Evolutionary conservation across 2,888 invertebrate genomes (phyloP), one percentile per base, ranked within the genome.

Genomic region (Mesorhabditis sp.): DNA sequence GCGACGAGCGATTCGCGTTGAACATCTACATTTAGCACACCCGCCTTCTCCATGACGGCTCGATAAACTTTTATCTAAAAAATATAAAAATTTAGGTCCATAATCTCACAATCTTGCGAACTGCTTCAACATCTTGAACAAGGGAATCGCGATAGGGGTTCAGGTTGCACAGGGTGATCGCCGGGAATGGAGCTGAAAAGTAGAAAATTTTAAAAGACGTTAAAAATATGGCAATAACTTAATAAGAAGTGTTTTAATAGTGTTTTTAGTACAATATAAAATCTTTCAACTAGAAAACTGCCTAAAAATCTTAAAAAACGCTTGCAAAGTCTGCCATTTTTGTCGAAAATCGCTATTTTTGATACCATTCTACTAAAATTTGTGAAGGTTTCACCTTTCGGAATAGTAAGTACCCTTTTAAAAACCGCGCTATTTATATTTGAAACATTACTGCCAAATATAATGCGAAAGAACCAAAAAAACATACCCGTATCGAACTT

Each of bases 91-190:
- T 5, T 5, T 45, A 7, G 10, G 4, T 50, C 3, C n/a, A 66
- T 64, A 69, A 66, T 70, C 80, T 66, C 41, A 83, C 83, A 71
- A 82, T 84, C 73, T 81, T 75, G 64, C 74, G 75, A n/a, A 83
- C 78, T 62, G 79, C 72, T 5, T 81, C 80, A 65, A 83, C 80
- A 6, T 77, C 77, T 13, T 74, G 67, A 5, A 82, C 80, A 2
- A 79, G 45, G 69, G 81, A 81, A 65, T 79, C 80, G 67, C 79
- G 80, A 69, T 83, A 83, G 10, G 83, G 83, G 69, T 83, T 83
- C 42, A 83, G 68, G 50, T 83, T 83, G 73, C 83, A 83, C 6
- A 83, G 66, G 6, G 83, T 83, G 28, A 83, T 82, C 0, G 83
- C 82, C 43, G 83, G 83, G 67, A 83, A 83, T 5, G 83, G 82